Conservation (phyloP, 2,797 vertebrate genomes). For the Eutrigla gurnardus region DNA sequence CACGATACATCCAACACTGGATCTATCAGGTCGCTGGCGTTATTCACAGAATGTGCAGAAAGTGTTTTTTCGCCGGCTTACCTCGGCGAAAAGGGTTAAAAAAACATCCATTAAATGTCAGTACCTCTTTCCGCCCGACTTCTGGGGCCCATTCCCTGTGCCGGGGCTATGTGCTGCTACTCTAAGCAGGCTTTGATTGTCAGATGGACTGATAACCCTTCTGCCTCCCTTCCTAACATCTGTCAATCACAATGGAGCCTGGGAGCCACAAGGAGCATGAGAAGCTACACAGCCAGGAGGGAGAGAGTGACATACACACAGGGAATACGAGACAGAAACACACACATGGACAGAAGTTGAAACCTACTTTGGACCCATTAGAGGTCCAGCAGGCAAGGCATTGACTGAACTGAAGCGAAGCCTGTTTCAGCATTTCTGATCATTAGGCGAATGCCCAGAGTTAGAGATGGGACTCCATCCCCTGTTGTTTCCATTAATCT, state of each 20-base stretch:
- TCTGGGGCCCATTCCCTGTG: constrained; percentile 23
- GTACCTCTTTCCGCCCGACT: constrained; percentile 29
- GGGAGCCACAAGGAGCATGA: constrained; percentile 44
- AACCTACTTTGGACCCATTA: constrained; percentile 50
- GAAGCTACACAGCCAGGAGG: constrained; percentile 45
- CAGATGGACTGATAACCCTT: constrained; percentile 77
- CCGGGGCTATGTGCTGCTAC: constrained; percentile 24
- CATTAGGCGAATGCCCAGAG: constrained; percentile 78
- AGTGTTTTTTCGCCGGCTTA: neutral
- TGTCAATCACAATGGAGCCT: constrained; percentile 69
- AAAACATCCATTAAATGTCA: constrained; percentile 28
- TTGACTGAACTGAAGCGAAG: constrained; percentile 54
- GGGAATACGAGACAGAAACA: constrained; percentile 34
- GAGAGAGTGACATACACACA: constrained; percentile 37
- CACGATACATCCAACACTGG: constrained; percentile 8
- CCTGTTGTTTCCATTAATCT: constrained; percentile 70
- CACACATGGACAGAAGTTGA: constrained; percentile 22
- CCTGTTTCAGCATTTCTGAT: constrained; percentile 76
- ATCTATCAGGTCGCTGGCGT: constrained; percentile 1
- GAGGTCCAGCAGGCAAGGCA: constrained; percentile 35
- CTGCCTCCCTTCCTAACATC: constrained; percentile 59
- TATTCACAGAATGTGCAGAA: neutral
- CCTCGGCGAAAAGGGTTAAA: constrained; percentile 15
- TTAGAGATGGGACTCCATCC: constrained; percentile 60
- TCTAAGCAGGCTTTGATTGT: constrained; percentile 72